These are phyloP conservation scores for Peromyscus melanophrys DNA, from an alignment of 2,797 vertebrate genomes.

Conservation along the genomic window DNA sequence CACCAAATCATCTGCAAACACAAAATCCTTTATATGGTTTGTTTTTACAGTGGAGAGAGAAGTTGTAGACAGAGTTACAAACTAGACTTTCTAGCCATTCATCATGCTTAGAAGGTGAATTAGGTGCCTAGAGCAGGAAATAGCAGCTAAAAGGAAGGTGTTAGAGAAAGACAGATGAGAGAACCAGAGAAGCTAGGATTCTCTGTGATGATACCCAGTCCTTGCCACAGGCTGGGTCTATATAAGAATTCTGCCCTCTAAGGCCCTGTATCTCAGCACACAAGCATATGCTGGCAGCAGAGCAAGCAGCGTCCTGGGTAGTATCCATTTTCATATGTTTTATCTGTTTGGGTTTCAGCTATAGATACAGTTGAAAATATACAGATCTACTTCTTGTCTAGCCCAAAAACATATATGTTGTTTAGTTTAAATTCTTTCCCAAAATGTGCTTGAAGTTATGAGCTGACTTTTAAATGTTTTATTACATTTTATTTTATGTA, in stretches of 20 bases:
- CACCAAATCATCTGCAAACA: not conserved
- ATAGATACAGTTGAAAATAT: not conserved
- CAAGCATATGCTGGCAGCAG: not conserved
- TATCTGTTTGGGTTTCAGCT: constrained; percentile 23
- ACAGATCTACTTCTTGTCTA: not conserved
- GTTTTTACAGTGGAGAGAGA: constrained; percentile 41
- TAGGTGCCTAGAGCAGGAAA: not conserved
- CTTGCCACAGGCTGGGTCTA: not conserved
- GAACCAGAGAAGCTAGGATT: not conserved
- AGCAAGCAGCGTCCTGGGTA: not conserved
- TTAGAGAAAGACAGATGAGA: not conserved
- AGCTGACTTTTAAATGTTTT: not conserved
- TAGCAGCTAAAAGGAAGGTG: not conserved
- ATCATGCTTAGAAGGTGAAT: not conserved
- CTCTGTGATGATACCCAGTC: not conserved
- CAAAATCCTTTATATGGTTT: constrained; percentile 32
- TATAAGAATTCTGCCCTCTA: not conserved
- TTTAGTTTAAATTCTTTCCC: constrained; percentile 44
- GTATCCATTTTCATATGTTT: not conserved
- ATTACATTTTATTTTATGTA: not conserved
- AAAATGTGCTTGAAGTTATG: not conserved
- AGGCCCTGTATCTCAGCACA: not conserved
- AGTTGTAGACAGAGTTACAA: not conserved
- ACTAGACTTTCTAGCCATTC: not conserved
- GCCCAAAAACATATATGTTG: not conserved